phyloP scores from a whole-genome alignment of 2,797 vertebrate genomes.

The Myotis myotis region DNA sequence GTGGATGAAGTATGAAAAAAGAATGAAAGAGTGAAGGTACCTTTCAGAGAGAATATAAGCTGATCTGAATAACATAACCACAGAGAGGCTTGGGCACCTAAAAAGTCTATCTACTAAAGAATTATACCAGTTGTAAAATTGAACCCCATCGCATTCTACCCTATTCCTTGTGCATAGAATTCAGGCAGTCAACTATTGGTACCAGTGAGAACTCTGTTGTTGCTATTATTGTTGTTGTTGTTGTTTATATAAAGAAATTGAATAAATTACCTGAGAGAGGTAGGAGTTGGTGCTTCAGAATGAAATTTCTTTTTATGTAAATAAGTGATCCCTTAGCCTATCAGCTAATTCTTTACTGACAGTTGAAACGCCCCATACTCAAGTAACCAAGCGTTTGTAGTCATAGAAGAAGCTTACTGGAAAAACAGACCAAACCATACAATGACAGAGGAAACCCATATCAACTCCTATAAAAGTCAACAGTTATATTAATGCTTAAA shows the following conservation, averaged over 20 bases:
- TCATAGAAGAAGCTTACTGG: background rate
- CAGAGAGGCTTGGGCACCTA: slow-evolving; percentile 37
- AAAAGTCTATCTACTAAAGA: background rate
- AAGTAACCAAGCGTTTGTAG: background rate
- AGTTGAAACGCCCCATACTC: background rate
- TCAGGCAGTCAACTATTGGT: background rate
- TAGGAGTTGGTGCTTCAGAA: slow-evolving; percentile 32
- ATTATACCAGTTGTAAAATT: slow-evolving; percentile 5
- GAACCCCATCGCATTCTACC: background rate
- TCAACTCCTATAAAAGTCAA: background rate
- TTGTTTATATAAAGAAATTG: slow-evolving; percentile 40
- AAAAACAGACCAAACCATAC: background rate
- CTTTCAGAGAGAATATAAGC: slow-evolving; percentile 38
- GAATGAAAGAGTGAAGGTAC: background rate
- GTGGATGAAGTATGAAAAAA: background rate
- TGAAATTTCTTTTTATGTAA: slow-evolving; percentile 12
- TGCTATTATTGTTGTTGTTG: background rate
- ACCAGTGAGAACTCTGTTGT: slow-evolving; percentile 16
- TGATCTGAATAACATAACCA: slow-evolving; percentile 42
- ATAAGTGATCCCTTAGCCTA: background rate
- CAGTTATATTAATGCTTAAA: background rate
- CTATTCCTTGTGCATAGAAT: slow-evolving; percentile 17
- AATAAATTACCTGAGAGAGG: slow-evolving; percentile 35
- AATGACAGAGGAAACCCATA: background rate
- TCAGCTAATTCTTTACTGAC: background rate